Base-by-base conservation (phyloP, 2,113 vertebrate genomes). In the Cheirogaleus medius region DNA sequence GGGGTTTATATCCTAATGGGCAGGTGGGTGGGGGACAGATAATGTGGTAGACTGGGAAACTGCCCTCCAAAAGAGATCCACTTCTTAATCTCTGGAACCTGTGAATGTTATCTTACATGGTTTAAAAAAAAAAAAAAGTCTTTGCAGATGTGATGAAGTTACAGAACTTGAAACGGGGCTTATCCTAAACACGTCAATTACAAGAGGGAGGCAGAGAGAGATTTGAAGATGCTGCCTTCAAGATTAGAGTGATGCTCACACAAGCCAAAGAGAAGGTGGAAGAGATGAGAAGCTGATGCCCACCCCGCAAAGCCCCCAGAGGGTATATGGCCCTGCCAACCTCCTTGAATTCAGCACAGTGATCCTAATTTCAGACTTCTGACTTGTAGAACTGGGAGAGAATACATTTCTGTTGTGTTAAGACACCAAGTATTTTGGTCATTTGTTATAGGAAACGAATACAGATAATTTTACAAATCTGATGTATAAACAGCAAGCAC, bases 291-390 rank as follows among this genome's bases (percentile, higher is more conserved):
- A 39, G 18, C 3, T 0, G 25, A 3, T 4, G 2, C 12, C 8
- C n/a, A 29, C 23, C 1, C 49, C 12, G 12, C 12, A 0, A 32
- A 42, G 29, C 15, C 47, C 37, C 8, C 37, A 0, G 13, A 52
- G 27, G 39, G 56, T 42, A 1, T 49, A 8, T 6, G 0, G 58
- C 8, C 37, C 49, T 12, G 12, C 14, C 0, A 0, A 83, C 10
- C 29, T 63, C 69, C 5, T 37, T 60, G 73, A 37, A 13, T 15
- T 58, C 2, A 27, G 21, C 89, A 49, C 7, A 13, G 5, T 2
- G 23, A 39, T 9, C 18, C 21, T 1, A 32, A 63, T 9, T 39
- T 39, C 49, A 0, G 12, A 44, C 66, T n/a, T 56, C 52, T 27
- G 20, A 32, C 9, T 60, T 47, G 52, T 8, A 4, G 66, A 77